These are phyloP conservation scores for Propithecus coquereli DNA, from an alignment of 2,113 vertebrate species.

Conservation along the genomic window DNA sequence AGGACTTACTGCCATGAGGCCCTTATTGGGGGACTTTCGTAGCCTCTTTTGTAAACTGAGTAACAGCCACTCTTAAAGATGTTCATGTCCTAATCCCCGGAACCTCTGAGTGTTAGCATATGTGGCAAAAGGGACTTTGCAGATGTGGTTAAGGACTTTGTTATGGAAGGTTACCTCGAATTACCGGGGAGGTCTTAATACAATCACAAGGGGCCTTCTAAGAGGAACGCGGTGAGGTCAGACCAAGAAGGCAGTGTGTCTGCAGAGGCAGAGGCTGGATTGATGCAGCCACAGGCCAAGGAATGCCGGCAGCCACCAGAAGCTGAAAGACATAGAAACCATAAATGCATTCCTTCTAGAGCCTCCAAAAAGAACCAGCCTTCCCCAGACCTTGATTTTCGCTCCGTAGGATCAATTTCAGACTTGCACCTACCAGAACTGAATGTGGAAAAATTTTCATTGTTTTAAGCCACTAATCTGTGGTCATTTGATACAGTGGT, in stretches of 20 bases:
- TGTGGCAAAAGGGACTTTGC: background rate
- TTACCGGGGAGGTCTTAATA: background rate
- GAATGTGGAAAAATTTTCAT: too few relatives aligned
- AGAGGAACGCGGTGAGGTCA: background rate
- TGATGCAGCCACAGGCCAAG: too few relatives aligned
- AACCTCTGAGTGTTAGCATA: background rate
- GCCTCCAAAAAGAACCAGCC: background rate
- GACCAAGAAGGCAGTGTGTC: background rate
- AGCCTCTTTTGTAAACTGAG: too few relatives aligned
- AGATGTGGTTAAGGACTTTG: too few relatives aligned
- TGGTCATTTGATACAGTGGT: background rate
- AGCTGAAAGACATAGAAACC: background rate
- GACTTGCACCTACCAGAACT: background rate
- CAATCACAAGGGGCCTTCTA: background rate
- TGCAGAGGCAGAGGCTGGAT: background rate
- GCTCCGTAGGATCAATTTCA: background rate
- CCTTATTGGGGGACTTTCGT: background rate
- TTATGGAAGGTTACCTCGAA: background rate
- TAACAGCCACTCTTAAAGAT: background rate
- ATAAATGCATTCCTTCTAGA: background rate
- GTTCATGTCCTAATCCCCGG: too few relatives aligned
- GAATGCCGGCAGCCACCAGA: background rate
- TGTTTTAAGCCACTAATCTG: background rate
- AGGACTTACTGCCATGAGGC: background rate
- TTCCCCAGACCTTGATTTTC: background rate